Evolutionary conservation across 2,888 invertebrate species (phyloP).

Genomic region (Aporophyla lueneburgensis): DNA sequence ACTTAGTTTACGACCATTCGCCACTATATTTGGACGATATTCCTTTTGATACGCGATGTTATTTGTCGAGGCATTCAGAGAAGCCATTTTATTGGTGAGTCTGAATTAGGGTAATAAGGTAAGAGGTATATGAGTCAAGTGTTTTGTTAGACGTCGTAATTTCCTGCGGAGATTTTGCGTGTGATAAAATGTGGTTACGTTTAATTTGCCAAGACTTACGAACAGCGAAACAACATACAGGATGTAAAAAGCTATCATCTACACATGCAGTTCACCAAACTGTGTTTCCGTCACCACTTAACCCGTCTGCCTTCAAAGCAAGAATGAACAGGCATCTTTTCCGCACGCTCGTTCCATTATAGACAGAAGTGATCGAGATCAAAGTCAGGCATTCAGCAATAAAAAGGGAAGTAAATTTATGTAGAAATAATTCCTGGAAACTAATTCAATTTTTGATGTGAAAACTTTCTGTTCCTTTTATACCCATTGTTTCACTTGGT

Average conservation of each 20-base stretch:
- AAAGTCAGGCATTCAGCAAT: no score
- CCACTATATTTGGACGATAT: conserved; percentile 69
- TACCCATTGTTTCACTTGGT: not conserved
- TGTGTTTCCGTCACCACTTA: no score
- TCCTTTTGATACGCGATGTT: conserved; percentile 63
- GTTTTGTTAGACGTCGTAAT: conserved; percentile 30
- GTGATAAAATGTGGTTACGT: conserved; percentile 15
- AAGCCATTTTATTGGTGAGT: conserved; percentile 58
- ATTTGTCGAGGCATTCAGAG: conserved; percentile 63
- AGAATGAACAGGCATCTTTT: no score
- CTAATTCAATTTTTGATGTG: no score
- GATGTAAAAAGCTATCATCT: not conserved
- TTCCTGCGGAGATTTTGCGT: conserved; percentile 21
- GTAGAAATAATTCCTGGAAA: not conserved
- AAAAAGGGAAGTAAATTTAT: not conserved
- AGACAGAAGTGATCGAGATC: no score
- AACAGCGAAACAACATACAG: conserved; percentile 2
- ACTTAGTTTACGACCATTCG: conserved; percentile 68
- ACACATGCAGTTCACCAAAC: not conserved
- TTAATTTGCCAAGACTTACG: not conserved
- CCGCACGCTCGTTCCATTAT: no score
- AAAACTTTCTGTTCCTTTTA: no score
- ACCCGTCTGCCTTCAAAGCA: no score
- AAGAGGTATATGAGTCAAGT: conserved; percentile 45
- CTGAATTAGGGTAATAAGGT: conserved; percentile 60